Conservation (phyloP, 2,113 vertebrate genomes). For the Pholis gunnellus region DNA sequence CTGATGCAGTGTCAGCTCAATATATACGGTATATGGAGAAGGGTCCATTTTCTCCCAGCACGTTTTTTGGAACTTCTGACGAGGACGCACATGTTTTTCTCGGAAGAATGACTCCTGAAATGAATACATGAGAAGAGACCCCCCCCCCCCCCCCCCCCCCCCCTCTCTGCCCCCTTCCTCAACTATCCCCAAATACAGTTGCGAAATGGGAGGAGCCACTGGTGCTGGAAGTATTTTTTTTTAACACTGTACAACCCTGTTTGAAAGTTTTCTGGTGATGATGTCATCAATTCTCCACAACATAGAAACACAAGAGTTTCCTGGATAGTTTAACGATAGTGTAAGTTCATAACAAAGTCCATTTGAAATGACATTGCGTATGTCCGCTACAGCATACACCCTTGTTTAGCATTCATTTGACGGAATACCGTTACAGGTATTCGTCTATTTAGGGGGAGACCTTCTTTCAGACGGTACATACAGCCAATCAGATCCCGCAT, state of each 20-base stretch:
- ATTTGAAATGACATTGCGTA: not conserved
- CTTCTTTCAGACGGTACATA: not conserved
- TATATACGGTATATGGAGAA: not conserved
- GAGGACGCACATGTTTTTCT: not conserved
- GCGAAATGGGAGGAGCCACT: conserved; percentile 40
- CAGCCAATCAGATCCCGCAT: not conserved
- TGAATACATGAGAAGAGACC: not conserved
- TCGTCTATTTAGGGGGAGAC: not conserved
- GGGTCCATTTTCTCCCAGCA: not conserved
- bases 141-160: conserved; percentile 2
- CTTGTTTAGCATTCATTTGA: not conserved
- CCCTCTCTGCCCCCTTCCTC: not conserved
- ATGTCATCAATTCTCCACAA: not conserved
- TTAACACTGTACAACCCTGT: not conserved
- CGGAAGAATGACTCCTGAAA: not conserved
- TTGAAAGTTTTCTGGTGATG: not conserved
- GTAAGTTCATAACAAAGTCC: not conserved
- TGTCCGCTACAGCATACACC: not conserved
- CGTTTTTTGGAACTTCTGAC: not conserved
- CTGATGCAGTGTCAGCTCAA: conserved; percentile 32
- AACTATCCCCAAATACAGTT: conserved; percentile 11
- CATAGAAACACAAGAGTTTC: not conserved
- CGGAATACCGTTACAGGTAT: not conserved
- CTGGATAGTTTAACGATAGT: not conserved
- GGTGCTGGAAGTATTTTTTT: not conserved